Conservation (phyloP, 2,888 invertebrate genomes). For the Aspidapion aeneum region DNA sequence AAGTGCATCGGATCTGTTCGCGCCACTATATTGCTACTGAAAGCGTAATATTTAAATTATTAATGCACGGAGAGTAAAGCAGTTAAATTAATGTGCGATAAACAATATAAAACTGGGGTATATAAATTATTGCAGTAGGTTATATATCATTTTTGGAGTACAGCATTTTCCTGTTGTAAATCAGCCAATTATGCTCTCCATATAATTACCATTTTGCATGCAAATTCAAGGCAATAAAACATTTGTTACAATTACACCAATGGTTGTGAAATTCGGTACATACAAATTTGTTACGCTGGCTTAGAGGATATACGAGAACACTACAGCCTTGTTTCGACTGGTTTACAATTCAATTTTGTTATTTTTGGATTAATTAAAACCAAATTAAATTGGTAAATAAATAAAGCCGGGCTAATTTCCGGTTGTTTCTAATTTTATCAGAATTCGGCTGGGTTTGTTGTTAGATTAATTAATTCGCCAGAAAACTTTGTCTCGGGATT, state of each 20-base stretch:
- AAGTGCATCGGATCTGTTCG: too few species aligned
- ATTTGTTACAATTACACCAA: background rate
- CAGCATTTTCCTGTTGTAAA: background rate
- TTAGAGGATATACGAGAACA: background rate
- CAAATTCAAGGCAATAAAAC: background rate
- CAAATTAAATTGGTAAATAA: background rate
- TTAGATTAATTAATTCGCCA: background rate
- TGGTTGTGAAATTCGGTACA: background rate
- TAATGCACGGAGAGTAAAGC: too few species aligned
- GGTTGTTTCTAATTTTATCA: background rate
- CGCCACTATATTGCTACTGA: too few species aligned
- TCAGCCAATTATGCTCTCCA: background rate
- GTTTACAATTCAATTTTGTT: background rate
- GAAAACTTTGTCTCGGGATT: too few species aligned
- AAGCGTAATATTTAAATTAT: too few species aligned
- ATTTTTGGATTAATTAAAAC: background rate
- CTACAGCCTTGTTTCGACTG: background rate
- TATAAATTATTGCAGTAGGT: background rate
- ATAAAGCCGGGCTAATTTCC: background rate
- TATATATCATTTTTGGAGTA: background rate
- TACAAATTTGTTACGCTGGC: background rate
- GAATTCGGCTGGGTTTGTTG: background rate
- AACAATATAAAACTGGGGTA: background rate
- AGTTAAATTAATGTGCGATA: background rate
- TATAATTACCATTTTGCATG: background rate